Evolutionary conservation across 2,888 invertebrate genomes (phyloP), one percentile per base, ranked within the genome.

Genomic region (Tetragonula carbonaria): DNA sequence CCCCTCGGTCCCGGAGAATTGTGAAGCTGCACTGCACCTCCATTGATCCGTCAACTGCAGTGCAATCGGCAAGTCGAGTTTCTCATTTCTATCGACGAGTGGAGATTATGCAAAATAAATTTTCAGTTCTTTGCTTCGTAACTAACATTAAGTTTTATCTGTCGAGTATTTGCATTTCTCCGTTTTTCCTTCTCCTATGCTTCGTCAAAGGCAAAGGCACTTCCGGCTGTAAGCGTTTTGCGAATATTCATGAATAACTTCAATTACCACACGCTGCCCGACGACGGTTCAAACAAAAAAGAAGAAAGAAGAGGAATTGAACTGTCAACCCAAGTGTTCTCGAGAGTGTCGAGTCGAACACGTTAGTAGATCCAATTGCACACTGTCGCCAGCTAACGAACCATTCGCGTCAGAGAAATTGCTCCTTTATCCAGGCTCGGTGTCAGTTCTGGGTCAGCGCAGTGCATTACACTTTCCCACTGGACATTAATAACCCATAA

Each of bases 401-500:
- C 81, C 86, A 82, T 84, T 84, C 84, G 81, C 74, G 84, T 78
- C 81, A 33, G 66, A 82, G 88, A 78, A 88, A 85, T 78, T 88
- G 79, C 80, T 84, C 88, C 80, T 82, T 89, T 84, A 84, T 88
- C 57, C 86, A 68, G 74, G 74, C 59, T 38, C 66, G 78, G 82
- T 80, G 85, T 86, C 84, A 82, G 83, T 91, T 91, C 89, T 90
- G 87, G 90, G 88, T 89, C 90, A 90, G 74, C 74, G 74, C 65
- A 80, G 82, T 85, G 85, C 75, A 88, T 86, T 84, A 86, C 82
- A 81, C 77, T 87, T 90, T 84, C 87, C 83, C 63, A 76, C 75
- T 65, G 82, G 87, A 91, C 88, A 87, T 91, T 91, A 90, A 91
- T 91, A 89, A 90, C 88, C 87, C 87, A 90, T 90, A 90, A 91